These are phyloP conservation scores for Exephanes ischioxanthus DNA, from an alignment of 2,888 invertebrate genomes.

Conservation along the genomic window DNA sequence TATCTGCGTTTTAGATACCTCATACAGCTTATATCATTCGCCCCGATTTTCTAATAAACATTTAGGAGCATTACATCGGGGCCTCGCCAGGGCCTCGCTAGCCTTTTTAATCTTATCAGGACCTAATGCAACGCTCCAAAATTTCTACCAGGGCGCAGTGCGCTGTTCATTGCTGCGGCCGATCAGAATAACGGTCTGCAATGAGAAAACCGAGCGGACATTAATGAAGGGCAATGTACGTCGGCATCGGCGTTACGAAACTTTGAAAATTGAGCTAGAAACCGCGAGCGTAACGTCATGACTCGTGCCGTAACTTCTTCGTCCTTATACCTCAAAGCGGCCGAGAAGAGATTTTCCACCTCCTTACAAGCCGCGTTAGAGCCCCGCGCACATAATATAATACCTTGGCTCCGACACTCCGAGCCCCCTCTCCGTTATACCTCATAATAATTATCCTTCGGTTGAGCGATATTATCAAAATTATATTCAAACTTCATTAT, in stretches of 20 bases:
- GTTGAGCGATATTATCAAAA: conserved; percentile 66
- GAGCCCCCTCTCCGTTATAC: conserved; percentile 38
- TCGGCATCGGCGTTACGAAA: conserved; percentile 55
- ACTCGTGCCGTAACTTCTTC: conserved; percentile 62
- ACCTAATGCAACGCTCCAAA: not conserved
- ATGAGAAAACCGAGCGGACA: not conserved
- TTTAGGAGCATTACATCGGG: no score
- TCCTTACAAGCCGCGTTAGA: conserved; percentile 24
- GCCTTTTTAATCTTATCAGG: not conserved
- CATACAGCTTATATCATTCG: not conserved
- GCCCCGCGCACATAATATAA: conserved; percentile 47
- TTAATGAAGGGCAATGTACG: not conserved
- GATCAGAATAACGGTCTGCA: not conserved
- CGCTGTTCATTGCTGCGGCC: not conserved
- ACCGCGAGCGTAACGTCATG: conserved; percentile 62
- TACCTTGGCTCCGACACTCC: conserved; percentile 54
- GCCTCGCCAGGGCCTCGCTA: no score
- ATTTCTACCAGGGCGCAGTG: not conserved
- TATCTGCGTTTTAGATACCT: not conserved
- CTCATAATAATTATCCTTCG: conserved; percentile 63
- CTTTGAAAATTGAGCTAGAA: conserved; percentile 68
- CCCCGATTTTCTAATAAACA: not conserved
- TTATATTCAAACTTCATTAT: conserved; percentile 69
- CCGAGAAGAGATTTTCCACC: conserved; percentile 58
- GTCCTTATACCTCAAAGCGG: conserved; percentile 60